Percentiles rank a stretch among this genome's conserved stretches.
Evolutionary conservation across 2,797 vertebrate genomes (phyloP).

Genomic region (Emydoidea blandingii): DNA sequence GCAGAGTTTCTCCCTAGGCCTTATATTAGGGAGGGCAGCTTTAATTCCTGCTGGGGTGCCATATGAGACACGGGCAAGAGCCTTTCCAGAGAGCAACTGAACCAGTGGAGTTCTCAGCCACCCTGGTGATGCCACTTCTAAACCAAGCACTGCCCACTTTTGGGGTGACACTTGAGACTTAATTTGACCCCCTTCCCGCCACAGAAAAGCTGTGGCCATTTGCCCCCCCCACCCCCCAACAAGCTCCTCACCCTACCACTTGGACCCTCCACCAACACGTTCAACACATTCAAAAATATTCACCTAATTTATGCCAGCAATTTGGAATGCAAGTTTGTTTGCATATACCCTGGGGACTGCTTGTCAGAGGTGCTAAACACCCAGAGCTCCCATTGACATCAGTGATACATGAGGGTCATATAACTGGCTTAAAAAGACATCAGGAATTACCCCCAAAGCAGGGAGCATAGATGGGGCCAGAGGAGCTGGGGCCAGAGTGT

Average conservation of each 20-base stretch:
- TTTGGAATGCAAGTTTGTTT: background rate
- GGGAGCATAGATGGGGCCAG: background rate
- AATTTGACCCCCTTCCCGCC: background rate
- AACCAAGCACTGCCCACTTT: background rate
- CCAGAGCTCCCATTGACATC: background rate
- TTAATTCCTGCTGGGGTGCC: background rate
- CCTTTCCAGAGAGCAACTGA: background rate
- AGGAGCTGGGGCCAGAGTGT: background rate
- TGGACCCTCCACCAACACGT: background rate
- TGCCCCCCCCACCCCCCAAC: rapidly evolving
- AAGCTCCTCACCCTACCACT: background rate
- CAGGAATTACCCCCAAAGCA: background rate
- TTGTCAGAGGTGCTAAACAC: background rate
- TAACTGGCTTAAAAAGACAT: background rate
- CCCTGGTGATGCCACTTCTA: background rate
- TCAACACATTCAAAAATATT: background rate
- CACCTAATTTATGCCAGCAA: background rate
- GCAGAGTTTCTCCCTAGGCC: background rate
- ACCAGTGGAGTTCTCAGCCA: background rate
- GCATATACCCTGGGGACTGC: background rate
- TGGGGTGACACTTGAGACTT: background rate
- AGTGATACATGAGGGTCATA: background rate
- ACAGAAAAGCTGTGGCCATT: background rate
- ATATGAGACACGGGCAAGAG: background rate
- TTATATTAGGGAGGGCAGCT: background rate